Evolutionary conservation across 2,113 vertebrate genomes (phyloP), one percentile per base, ranked within the genome.

Genomic region (Atherinomorus stipes): DNA sequence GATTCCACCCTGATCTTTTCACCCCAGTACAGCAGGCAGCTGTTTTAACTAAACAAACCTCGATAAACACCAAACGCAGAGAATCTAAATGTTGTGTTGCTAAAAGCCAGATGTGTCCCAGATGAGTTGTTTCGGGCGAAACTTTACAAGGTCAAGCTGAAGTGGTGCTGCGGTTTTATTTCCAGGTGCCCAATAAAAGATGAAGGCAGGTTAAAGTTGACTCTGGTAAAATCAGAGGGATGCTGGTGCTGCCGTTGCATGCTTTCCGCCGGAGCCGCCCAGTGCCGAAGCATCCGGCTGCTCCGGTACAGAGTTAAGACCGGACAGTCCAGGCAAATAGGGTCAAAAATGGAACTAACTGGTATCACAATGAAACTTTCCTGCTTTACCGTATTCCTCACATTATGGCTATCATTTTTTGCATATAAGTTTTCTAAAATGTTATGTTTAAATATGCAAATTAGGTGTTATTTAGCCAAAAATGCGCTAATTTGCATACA

Each of bases 1-100:
- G 26, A 57, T 72, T 71, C 53, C 49, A 54, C 80, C 58, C 42
- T 61, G 53, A 78, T 83, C 37, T 57, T 52, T 77, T 18, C 25
- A 15, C 38, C 28, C 52, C 45, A 64, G 16, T 2, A 8, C 44
- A 45, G 16, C 45, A 37, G 52, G 37, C 60, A 64, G 53, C 37
- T 57, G 59, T n/a, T 51, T 45, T 11, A 47, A 62, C 38, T 8
- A 69, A 47, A 56, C 59, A 56, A 52, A 52, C 34, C 26, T 23
- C 34, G 57, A 61, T 40, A 37, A 56, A 26, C 15, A 47, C 44
- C 42, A 28, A 49, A 64, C 34, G 28, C 21, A 49, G 18, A 9
- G 61, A 64, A 49, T n/a, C 34, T 19, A 21, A 50, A 47, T 25
- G 25, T 45, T 44, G 15, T 25, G 57, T 19, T 18, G 25, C 25